Conservation (phyloP, 2,888 invertebrate genomes). For the Drosophila bunnanda region DNA sequence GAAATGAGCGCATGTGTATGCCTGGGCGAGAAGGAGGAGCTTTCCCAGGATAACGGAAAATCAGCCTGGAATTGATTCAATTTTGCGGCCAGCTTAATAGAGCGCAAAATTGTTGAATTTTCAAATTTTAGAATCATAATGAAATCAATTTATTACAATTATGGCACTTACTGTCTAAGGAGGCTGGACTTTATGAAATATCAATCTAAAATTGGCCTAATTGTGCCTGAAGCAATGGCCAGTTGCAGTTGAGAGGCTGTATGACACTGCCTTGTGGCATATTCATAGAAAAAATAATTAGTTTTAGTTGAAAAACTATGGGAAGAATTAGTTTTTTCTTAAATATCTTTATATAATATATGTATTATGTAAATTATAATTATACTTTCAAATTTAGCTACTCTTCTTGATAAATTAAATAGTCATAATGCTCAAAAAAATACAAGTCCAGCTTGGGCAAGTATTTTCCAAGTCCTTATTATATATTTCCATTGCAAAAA, state of each 20-base stretch:
- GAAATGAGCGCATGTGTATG: conserved; percentile 38
- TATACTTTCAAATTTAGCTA: too few relatives aligned
- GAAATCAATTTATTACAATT: conserved; percentile 2
- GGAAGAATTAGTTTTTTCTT: too few relatives aligned
- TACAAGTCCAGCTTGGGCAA: too few relatives aligned
- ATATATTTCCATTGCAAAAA: background rate
- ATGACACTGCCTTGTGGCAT: too few relatives aligned
- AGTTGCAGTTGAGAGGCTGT: too few relatives aligned
- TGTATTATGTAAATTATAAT: too few relatives aligned
- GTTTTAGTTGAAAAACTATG: too few relatives aligned
- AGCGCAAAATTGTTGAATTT: conserved; percentile 8
- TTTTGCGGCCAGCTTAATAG: conserved; percentile 7
- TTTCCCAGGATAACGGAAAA: background rate
- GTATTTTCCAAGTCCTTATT: background rate
- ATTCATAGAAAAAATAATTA: too few relatives aligned
- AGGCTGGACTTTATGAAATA: background rate
- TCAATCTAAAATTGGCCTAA: background rate
- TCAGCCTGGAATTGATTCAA: conserved; percentile 1
- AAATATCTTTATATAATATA: too few relatives aligned
- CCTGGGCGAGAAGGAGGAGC: conserved; percentile 3
- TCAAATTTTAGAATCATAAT: background rate
- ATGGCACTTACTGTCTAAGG: background rate
- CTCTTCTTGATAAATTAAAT: too few relatives aligned
- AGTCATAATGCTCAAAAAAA: too few relatives aligned
- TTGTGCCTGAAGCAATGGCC: background rate